Percentiles rank a stretch among this genome's conserved stretches.
These are phyloP conservation scores for Aldabrachelys gigantea DNA, from an alignment of 2,113 vertebrate genomes.

Conservation along the genomic window DNA sequence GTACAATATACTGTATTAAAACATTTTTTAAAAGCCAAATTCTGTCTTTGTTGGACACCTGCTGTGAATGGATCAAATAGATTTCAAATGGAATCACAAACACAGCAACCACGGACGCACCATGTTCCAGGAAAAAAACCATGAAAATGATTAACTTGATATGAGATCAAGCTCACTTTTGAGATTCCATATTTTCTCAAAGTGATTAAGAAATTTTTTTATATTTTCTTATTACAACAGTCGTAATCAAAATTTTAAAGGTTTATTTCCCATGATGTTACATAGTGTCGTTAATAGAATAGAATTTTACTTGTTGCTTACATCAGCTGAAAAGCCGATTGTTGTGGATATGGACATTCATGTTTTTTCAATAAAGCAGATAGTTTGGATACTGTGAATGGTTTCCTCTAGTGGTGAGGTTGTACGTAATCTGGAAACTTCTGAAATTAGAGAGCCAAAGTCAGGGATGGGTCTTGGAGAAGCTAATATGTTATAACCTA, in stretches of 20 bases:
- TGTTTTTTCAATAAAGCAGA: background rate
- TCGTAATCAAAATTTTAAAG: background rate
- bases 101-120: background rate
- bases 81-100: background rate
- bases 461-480: background rate
- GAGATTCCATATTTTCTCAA: background rate
- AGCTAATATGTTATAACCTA: background rate
- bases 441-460: background rate
- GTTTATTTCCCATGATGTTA: background rate
- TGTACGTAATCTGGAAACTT: background rate
- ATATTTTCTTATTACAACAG: background rate
- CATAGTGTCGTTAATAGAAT: background rate
- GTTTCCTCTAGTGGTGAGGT: background rate
- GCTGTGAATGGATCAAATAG: background rate
- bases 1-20: background rate
- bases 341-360: background rate
- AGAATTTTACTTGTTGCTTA: fast-evolving
- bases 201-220: background rate
- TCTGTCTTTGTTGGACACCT: background rate
- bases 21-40: background rate
- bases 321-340: fast-evolving
- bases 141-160: background rate
- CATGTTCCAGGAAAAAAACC: fast-evolving
- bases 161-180: background rate
- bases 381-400: background rate